Evolutionary conservation across 2,888 invertebrate species (phyloP).

Genomic region (Chrysopilus asiliformis): DNA sequence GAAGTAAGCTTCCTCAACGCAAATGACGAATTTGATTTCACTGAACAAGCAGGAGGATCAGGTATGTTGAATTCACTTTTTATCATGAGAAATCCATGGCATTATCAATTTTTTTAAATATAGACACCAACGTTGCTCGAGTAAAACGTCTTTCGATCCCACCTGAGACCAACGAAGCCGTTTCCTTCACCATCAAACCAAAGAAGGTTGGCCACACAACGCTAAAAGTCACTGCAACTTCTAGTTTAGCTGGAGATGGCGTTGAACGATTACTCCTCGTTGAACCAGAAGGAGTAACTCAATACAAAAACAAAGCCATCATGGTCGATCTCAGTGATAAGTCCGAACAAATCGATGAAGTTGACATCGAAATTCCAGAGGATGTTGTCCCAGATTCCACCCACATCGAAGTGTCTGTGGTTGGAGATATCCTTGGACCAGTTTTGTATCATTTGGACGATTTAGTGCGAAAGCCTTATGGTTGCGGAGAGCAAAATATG

Average conservation of each 20-base stretch:
- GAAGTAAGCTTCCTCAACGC: no score
- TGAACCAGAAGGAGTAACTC: slow-evolving; percentile 67
- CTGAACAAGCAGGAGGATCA: no score
- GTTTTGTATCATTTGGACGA: slow-evolving; percentile 61
- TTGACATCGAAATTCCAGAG: slow-evolving; percentile 60
- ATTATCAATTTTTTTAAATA: no score
- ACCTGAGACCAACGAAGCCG: no score
- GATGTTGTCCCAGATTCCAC: slow-evolving; percentile 61
- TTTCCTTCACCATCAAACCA: slow-evolving; percentile 74
- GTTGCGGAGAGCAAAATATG: slow-evolving; percentile 54
- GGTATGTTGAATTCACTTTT: no score
- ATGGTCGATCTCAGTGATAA: slow-evolving; percentile 52
- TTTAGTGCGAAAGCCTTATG: slow-evolving; percentile 65
- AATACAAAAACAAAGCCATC: slow-evolving; percentile 57
- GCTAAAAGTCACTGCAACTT: slow-evolving; percentile 63
- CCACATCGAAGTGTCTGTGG: slow-evolving; percentile 53
- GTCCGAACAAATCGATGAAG: slow-evolving; percentile 40
- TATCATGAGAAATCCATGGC: no score
- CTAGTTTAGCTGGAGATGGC: slow-evolving; percentile 63
- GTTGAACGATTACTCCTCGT: slow-evolving; percentile 59
- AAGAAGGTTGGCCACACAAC: slow-evolving; percentile 55
- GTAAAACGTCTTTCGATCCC: no score
- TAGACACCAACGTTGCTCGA: no score
- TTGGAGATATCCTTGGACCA: slow-evolving; percentile 64
- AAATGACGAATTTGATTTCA: no score